Conservation (phyloP, 2,888 invertebrate species). For the Drosophila austrosaltans region DNA sequence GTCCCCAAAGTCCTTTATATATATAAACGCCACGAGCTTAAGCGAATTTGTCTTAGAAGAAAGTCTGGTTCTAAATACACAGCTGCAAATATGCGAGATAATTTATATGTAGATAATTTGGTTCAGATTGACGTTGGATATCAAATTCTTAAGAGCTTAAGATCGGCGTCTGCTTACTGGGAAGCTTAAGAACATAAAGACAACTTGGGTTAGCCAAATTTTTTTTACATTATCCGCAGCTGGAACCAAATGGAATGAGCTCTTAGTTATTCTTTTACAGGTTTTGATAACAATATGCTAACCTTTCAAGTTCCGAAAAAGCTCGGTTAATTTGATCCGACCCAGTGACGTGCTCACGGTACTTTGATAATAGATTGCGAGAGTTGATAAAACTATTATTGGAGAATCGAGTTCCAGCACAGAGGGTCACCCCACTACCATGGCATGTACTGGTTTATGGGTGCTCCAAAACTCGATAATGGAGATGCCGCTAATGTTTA, state of each 20-base stretch:
- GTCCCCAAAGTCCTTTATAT: not conserved
- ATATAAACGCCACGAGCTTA: no score
- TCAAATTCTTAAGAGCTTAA: not conserved
- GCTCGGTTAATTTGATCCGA: not conserved
- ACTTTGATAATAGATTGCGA: slow-evolving; percentile 2
- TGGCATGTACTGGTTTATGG: slow-evolving; percentile 11
- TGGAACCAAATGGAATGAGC: slow-evolving; percentile 21
- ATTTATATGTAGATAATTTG: slow-evolving; percentile 3
- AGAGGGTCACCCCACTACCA: slow-evolving; percentile 3
- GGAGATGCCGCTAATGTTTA: no score
- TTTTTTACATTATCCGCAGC: slow-evolving; percentile 12
- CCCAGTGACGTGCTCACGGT: slow-evolving; percentile 7
- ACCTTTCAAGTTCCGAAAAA: not conserved
- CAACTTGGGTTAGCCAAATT: slow-evolving; percentile 9
- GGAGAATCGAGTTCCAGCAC: slow-evolving; percentile 17
- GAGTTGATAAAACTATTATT: slow-evolving; percentile 4
- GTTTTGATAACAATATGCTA: not conserved
- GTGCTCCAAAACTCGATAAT: no score
- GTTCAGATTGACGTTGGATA: slow-evolving; percentile 6
- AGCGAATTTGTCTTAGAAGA: not conserved
- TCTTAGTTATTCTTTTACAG: slow-evolving; percentile 5
- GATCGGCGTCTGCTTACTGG: slow-evolving; percentile 15
- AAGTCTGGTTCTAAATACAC: not conserved
- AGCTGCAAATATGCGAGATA: slow-evolving; percentile 2
- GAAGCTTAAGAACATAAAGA: slow-evolving; percentile 8